Evolutionary conservation across 2,888 invertebrate genomes (phyloP).

Genomic region (Lithosia quadra): DNA sequence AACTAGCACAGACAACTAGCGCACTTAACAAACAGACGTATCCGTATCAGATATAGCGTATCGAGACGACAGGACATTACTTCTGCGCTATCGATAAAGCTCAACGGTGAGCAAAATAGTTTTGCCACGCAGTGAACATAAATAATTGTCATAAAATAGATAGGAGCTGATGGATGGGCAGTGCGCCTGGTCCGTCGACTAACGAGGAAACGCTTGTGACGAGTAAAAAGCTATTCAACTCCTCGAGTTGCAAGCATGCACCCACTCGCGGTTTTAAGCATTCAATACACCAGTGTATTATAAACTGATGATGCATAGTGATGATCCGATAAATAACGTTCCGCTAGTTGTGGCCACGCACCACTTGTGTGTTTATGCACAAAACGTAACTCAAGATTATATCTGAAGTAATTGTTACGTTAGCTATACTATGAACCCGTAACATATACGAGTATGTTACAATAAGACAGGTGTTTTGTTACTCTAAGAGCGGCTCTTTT

Average conservation of each 20-base stretch:
- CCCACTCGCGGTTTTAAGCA: constrained; percentile 53
- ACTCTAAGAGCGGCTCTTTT: constrained; percentile 49
- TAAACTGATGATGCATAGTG: constrained; percentile 61
- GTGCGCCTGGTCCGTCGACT: constrained; percentile 59
- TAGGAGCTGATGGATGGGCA: constrained; percentile 82
- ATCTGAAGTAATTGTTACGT: constrained; percentile 68
- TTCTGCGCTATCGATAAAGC: constrained; percentile 86
- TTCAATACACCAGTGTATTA: constrained; percentile 54
- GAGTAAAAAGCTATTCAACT: constrained; percentile 52
- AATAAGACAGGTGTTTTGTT: constrained; percentile 64
- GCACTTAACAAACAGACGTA: constrained; percentile 87
- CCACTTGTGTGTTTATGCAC: constrained; percentile 56
- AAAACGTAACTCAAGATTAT: constrained; percentile 68
- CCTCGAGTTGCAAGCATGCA: constrained; percentile 36
- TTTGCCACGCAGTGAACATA: constrained; percentile 82
- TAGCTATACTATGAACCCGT: constrained; percentile 65
- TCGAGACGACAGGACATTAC: constrained; percentile 84
- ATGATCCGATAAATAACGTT: constrained; percentile 52
- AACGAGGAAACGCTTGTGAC: constrained; percentile 74
- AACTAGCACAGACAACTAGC: constrained; percentile 83
- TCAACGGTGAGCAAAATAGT: constrained; percentile 86
- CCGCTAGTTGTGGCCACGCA: constrained; percentile 58
- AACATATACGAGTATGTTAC: constrained; percentile 67
- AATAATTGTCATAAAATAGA: constrained; percentile 86
- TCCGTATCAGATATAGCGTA: constrained; percentile 85